A percentile compares a stretch with the other conserved stretches of the same genome.
phyloP scores from a whole-genome alignment of 2,113 vertebrate genomes.

The Corvus hawaiiensis region DNA sequence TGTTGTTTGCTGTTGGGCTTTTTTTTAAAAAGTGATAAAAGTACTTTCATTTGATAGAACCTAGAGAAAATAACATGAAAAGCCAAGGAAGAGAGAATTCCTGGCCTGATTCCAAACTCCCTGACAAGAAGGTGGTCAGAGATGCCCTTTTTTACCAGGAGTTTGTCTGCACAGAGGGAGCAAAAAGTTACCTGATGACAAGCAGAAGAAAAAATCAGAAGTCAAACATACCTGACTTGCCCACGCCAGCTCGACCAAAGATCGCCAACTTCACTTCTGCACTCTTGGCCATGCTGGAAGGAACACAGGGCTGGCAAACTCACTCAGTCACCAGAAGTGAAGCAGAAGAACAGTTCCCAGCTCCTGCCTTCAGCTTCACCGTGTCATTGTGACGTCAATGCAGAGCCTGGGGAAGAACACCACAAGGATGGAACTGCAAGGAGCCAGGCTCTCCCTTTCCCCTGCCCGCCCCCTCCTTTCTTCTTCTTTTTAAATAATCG shows the following conservation, averaged over 20 bases:
- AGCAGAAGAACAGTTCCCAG: not conserved
- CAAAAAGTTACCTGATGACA: not conserved
- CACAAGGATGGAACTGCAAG: not conserved
- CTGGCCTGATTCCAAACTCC: not conserved
- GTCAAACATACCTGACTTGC: slow-evolving; percentile 88
- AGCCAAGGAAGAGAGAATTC: not conserved
- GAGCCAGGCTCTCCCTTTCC: not conserved
- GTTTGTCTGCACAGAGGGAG: not conserved
- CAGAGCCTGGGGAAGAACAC: slow-evolving; percentile 42
- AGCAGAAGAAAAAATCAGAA: not conserved
- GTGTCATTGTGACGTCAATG: slow-evolving; percentile 61
- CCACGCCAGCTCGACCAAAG: slow-evolving; percentile 93
- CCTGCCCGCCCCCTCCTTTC: not conserved
- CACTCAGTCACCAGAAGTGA: not conserved
- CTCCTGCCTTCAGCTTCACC: slow-evolving; percentile 40
- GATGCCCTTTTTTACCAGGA: not conserved
- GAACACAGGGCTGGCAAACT: not conserved
- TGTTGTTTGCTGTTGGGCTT: not conserved
- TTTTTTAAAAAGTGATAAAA: not conserved
- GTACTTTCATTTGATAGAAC: not conserved
- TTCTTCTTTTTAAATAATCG: not conserved
- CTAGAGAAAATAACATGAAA: not conserved
- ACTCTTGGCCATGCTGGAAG: slow-evolving; percentile 87
- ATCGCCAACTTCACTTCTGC: slow-evolving; percentile 93
- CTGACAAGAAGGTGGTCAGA: not conserved